Evolutionary conservation across 2,797 vertebrate genomes (phyloP), one percentile per base, ranked within the genome.

Genomic region (Propithecus deckenii): DNA sequence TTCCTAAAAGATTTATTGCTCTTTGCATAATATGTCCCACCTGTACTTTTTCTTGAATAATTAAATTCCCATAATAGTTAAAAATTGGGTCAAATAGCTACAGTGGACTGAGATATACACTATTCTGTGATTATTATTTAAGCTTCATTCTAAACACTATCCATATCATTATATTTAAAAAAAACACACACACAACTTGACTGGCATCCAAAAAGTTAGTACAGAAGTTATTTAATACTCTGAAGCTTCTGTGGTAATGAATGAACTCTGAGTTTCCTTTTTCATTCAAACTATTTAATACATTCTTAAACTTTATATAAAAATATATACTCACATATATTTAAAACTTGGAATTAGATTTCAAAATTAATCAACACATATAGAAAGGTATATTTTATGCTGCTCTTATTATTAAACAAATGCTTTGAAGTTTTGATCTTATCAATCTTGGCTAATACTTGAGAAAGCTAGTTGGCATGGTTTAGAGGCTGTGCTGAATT

Each of bases 41-140:
- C 74, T 86, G 30, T 79, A 84, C 71, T 94, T 97, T 95, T 95
- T 75, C 76, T 75, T 50, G 41, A 94, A 91, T 90, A 85, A 90
- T 89, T 74, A 89, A 94, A 96, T 96, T 96, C 74, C 87, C 76
- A 22, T 55, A 87, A 88, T 52, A 83, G 55, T 84, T 95, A 95
- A 93, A 95, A 87, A 95, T 25, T 50, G 48, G 22, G 69, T 90
- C 48, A 93, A 88, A 92, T 86, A 79, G 76, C 91, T 76, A 43
- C 61, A 92, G 28, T 61, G 55, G n/a, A 91, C 48, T 89, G 86
- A 97, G 74, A 23, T 13, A 79, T 2, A 74, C 15, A 46, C n/a
- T 90, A 35, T 86, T 91, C 75, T 89, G 50, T 95, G 94, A 92
- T 97, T 96, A 97, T 97, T 97, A 97, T 91, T 91, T 91, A 81